Conservation (phyloP, 35 echinoderm and acorn worm species). For the Eucidaris tribuloides region DNA sequence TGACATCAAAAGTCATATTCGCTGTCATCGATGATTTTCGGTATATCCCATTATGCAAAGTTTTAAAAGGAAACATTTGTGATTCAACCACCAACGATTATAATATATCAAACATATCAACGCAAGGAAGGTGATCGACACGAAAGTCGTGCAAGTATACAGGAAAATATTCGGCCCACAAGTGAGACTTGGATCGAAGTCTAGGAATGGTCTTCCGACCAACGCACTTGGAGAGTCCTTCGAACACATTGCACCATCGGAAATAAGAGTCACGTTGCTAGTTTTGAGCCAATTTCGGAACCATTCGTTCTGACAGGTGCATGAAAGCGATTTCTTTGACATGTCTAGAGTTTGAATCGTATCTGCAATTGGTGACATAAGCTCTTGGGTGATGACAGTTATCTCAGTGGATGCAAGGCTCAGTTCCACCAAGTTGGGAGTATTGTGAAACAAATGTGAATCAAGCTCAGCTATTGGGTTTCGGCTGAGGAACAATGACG, state of each 20-base stretch:
- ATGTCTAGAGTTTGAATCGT: not conserved
- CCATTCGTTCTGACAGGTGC: conserved; percentile 6
- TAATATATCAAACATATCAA: not conserved
- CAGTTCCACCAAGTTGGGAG: not conserved
- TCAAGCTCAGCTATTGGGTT: not conserved
- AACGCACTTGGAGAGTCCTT: not conserved
- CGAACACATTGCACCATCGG: not conserved
- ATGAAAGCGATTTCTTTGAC: not conserved
- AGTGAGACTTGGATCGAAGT: not conserved
- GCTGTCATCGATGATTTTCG: not conserved
- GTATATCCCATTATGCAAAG: conserved; percentile 15
- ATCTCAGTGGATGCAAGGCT: not conserved
- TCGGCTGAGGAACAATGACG: not conserved
- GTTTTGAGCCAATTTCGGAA: not conserved
- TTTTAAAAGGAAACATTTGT: conserved; percentile 11
- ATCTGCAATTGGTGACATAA: not conserved
- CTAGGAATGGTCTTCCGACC: not conserved
- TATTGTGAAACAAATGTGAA: not conserved
- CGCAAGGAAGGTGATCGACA: not conserved
- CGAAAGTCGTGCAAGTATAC: not conserved
- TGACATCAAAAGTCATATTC: conserved; percentile 8
- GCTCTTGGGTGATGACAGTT: not conserved
- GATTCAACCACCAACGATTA: conserved; percentile 7
- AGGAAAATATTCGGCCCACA: not conserved
- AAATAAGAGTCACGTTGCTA: not conserved